Conservation (phyloP, 1,140 invertebrate genomes). For the Microplitis demolitor region DNA sequence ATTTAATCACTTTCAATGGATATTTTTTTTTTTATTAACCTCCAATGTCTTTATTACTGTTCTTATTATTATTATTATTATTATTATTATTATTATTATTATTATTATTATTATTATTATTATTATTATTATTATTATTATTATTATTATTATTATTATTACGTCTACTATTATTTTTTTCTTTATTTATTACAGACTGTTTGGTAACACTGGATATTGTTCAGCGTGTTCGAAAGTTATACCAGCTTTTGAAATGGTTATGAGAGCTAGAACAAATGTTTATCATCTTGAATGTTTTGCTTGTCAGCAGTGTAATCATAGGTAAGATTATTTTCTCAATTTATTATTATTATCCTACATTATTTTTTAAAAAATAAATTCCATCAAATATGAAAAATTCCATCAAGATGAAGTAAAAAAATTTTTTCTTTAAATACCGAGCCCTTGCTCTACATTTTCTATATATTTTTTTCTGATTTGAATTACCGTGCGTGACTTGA, state of each 20-base stretch:
- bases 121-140: not conserved
- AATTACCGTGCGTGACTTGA: too few species aligned
- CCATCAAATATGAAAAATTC: too few species aligned
- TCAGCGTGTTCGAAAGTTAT: conserved; percentile 92
- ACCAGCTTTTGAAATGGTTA: conserved; percentile 96
- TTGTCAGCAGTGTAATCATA: conserved; percentile 95
- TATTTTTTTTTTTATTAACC: not conserved
- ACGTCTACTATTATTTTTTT: not conserved
- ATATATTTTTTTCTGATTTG: too few species aligned
- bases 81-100: not conserved
- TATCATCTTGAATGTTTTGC: conserved; percentile 97
- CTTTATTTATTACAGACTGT: conserved; percentile 69
- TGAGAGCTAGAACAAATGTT: conserved; percentile 92
- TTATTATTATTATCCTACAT: conserved; percentile 56
- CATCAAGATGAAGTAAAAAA: too few species aligned
- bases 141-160: not conserved
- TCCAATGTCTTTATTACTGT: too few species aligned
- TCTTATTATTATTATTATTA: not conserved
- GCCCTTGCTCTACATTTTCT: too few species aligned
- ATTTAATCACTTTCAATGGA: not conserved
- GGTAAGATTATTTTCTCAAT: conserved; percentile 42
- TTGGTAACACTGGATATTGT: conserved; percentile 91
- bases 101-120: not conserved
- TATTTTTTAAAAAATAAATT: conserved; percentile 32
- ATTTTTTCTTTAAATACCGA: too few species aligned